Evolutionary conservation across 2,888 invertebrate species (phyloP).

Genomic region (Abscondita cerata): DNA sequence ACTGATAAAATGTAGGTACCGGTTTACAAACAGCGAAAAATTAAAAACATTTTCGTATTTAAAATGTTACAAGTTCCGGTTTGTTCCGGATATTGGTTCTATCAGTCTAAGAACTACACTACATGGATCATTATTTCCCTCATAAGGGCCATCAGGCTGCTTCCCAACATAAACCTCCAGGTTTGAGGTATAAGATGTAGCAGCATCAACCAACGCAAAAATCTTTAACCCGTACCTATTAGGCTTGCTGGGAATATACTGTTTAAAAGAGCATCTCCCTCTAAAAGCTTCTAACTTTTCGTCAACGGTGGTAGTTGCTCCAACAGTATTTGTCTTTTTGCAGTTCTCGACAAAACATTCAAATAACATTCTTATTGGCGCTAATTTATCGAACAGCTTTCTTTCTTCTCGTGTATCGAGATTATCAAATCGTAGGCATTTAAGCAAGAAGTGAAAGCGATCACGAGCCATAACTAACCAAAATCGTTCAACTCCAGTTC

Average conservation of each 20-base stretch:
- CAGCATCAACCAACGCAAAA: slow-evolving; percentile 11
- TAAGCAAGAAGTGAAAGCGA: slow-evolving; percentile 7
- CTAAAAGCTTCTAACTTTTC: neutral
- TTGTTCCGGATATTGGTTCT: neutral
- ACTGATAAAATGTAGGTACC: no score
- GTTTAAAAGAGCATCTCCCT: neutral
- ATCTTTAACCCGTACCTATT: neutral
- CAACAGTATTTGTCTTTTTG: neutral
- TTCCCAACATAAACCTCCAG: no score
- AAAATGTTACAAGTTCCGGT: neutral
- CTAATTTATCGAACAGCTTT: neutral
- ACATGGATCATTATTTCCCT: neutral
- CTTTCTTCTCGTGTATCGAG: neutral
- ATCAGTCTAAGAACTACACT: neutral
- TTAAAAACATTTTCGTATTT: no score
- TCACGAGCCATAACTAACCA: slow-evolving; percentile 1
- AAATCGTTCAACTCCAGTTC: slow-evolving; percentile 8
- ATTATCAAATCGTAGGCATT: slow-evolving; percentile 6
- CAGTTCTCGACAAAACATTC: neutral
- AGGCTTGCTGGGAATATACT: no score
- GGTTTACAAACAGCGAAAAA: no score
- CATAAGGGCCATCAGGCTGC: slow-evolving; percentile 1
- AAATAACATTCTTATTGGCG: neutral
- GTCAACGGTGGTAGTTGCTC: neutral
- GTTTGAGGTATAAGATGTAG: slow-evolving; percentile 3